Percentiles rank a stretch among this genome's conserved stretches.
These are phyloP conservation scores for Ispidina picta DNA, from an alignment of 2,797 vertebrate genomes.

Conservation along the genomic window DNA sequence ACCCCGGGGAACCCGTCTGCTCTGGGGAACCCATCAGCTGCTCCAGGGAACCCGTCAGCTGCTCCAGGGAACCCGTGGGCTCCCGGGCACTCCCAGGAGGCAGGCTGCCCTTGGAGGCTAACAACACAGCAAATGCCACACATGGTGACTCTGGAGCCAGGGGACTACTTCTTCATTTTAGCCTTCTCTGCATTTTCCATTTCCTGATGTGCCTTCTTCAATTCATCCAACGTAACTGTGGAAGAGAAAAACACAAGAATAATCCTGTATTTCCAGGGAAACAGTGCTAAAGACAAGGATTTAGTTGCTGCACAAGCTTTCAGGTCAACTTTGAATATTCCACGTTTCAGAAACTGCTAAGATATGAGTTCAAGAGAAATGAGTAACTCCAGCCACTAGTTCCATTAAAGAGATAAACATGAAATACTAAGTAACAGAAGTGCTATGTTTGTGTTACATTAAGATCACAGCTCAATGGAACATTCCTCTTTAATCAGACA, in stretches of 20 bases:
- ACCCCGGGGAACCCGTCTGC: no score
- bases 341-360: not conserved
- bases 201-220: constrained; percentile 88
- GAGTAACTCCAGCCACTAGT: not conserved
- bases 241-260: not conserved
- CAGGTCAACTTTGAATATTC: no score
- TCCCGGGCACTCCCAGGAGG: no score
- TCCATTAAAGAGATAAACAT: not conserved
- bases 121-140: constrained; percentile 92
- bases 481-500: not conserved
- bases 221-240: constrained; percentile 86
- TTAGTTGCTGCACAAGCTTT: no score
- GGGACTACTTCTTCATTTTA: constrained; percentile 58
- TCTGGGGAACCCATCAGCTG: no score
- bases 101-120: not conserved
- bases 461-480: not conserved
- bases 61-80: no score
- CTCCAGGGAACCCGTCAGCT: no score
- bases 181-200: constrained; percentile 80
- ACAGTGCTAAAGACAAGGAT: no score
- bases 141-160: constrained; percentile 74
- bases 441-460: not conserved
- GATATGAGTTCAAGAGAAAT: not conserved
- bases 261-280: no score
- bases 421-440: not conserved